Evolutionary conservation across 2,888 invertebrate species (phyloP), one percentile per base, ranked within the genome.

Genomic region (Tholera decimalis): DNA sequence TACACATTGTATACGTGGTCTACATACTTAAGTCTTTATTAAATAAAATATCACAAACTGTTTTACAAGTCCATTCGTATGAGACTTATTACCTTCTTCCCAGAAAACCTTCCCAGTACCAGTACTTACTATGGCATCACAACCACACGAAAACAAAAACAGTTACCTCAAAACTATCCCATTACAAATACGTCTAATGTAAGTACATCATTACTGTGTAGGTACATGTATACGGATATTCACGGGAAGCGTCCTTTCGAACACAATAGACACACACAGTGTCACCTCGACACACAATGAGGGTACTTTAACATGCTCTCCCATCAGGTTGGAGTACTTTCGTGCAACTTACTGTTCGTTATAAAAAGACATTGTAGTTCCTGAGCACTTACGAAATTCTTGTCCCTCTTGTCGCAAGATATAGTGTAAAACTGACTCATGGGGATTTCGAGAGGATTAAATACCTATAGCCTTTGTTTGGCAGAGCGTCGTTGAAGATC

Each of bases 301-400:
- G 65, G 73, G 70, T 55, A 76, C 81, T 78, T 80, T 72, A 82
- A 77, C 83, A 82, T 83, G 81, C 85, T 83, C 84, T 85, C 78
- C 75, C 77, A 81, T 74, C 68, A 80, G 79, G 80, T 77, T 78
- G 75, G 68, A 77, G 77, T 59, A 73, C 72, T 78, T 77, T 57
- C 66, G 75, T 73, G 80, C 78, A 87, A 84, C 77, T 83, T 83
- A 83, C 80, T 67, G 73, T 82, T 79, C 82, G 76, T 81, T 74
- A 81, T 82, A 87, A 88, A 88, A 91, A 88, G 82, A 86, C 88
- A 88, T 88, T 90, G 89, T 85, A 79, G 72, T 74, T n/a, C 65
- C 51, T 65, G 57, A 75, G 76, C 47, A 80, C 75, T 75, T 79
- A 70, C 33, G 54, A 73, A 71, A 69, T 44, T 58, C 64, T 59